Conservation (phyloP, 2,888 invertebrate genomes). For the Agriotes lineatus region DNA sequence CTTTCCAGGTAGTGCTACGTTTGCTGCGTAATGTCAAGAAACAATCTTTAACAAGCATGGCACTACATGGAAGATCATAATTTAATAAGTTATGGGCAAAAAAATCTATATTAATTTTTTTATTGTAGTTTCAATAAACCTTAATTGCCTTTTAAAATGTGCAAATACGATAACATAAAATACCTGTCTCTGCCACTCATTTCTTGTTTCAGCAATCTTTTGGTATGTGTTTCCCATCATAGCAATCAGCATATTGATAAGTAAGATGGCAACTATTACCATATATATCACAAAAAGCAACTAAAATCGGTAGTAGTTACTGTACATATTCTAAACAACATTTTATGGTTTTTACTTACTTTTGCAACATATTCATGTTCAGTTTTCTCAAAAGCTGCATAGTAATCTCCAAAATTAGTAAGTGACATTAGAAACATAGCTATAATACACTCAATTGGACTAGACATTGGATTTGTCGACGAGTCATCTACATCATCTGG, state of each 20-base stretch:
- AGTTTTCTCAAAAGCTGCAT: conserved; percentile 89
- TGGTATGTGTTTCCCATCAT: conserved; percentile 99
- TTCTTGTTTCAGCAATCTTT: conserved; percentile 95
- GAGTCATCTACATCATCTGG: conserved; percentile 87
- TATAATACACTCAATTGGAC: conserved; percentile 94
- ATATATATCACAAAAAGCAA: conserved; percentile 96
- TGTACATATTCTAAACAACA: neutral
- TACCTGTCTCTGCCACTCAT: conserved; percentile 96
- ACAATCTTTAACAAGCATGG: no score
- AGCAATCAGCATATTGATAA: conserved; percentile 98
- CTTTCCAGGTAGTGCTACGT: no score
- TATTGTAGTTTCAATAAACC: no score
- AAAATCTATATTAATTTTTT: no score
- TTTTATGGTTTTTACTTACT: conserved; percentile 66
- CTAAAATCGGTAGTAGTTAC: conserved; percentile 65
- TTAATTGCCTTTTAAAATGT: no score
- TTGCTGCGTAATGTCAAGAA: no score
- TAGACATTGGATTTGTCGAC: conserved; percentile 87
- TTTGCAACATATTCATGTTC: conserved; percentile 91
- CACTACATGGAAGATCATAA: no score
- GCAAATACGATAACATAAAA: neutral
- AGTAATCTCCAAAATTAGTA: conserved; percentile 96
- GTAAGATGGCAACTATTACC: conserved; percentile 93
- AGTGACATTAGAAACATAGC: conserved; percentile 99
- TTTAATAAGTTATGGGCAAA: no score